Conservation (phyloP, 1,140 invertebrate genomes). For the Lepidurus couesii region DNA sequence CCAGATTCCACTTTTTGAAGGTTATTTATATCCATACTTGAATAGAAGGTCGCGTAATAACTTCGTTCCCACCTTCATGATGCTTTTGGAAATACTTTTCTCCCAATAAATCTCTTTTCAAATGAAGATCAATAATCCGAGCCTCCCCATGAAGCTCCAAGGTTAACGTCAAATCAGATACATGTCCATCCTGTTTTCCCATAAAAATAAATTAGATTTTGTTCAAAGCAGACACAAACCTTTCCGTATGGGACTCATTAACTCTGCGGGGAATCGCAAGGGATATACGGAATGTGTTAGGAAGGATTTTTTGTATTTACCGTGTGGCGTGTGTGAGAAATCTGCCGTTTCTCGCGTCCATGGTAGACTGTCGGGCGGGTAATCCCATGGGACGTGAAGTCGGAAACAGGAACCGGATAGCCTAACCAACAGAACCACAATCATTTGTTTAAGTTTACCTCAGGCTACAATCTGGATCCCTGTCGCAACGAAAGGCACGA, state of each 20-base stretch:
- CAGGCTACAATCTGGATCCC: not conserved
- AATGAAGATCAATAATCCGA: conserved; percentile 62
- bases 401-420: conserved; percentile 20
- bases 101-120: conserved; percentile 69
- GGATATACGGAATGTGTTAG: not conserved
- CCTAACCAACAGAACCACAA: conserved; percentile 14
- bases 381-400: not conserved
- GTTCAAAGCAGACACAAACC: not conserved
- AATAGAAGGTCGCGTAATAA: conserved; percentile 55
- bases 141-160: conserved; percentile 60
- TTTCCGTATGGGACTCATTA: not conserved
- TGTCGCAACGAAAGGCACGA: not conserved
- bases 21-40: conserved; percentile 51
- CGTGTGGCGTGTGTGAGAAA: conserved; percentile 27
- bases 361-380: conserved; percentile 26
- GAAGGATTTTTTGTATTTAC: conserved; percentile 11
- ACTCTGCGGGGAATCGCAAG: not conserved
- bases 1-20: not conserved
- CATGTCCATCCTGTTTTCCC: conserved; percentile 60
- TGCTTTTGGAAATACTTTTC: conserved; percentile 64
- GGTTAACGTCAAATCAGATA: conserved; percentile 60
- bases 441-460: not conserved
- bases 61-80: conserved; percentile 60
- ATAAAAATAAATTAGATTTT: conserved; percentile 37
- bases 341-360: conserved; percentile 32